phyloP scores from a whole-genome alignment of 2,888 invertebrate genomes.

The Mythimna vitellina region DNA sequence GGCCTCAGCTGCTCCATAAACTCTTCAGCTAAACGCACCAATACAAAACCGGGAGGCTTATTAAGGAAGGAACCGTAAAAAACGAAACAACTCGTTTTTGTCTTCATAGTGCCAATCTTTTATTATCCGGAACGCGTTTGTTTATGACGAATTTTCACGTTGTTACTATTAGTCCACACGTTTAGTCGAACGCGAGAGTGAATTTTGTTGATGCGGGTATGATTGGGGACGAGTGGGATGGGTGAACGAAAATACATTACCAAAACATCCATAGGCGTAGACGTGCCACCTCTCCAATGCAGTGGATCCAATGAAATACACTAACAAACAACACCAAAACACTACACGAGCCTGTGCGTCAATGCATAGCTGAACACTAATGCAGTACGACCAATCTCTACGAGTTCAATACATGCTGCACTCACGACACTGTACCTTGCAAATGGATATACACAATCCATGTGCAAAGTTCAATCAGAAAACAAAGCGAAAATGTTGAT shows the following conservation, averaged over 20 bases:
- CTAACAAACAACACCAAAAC: conserved; percentile 88
- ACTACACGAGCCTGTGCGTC: conserved; percentile 88
- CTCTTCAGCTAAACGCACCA: conserved; percentile 95
- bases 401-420: conserved; percentile 89
- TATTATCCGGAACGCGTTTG: conserved; percentile 78
- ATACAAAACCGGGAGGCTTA: conserved; percentile 87
- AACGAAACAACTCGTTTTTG: conserved; percentile 74
- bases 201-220: conserved; percentile 79
- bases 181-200: conserved; percentile 81
- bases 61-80: conserved; percentile 80
- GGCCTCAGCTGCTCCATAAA: conserved; percentile 98
- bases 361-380: conserved; percentile 89
- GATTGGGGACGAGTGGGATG: conserved; percentile 85
- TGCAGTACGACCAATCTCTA: conserved; percentile 89
- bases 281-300: conserved; percentile 90
- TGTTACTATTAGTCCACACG: conserved; percentile 86
- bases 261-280: conserved; percentile 87
- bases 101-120: conserved; percentile 90
- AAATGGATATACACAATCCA: conserved; percentile 85
- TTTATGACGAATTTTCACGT: conserved; percentile 76
- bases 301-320: conserved; percentile 87
- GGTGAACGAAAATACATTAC: conserved; percentile 88
- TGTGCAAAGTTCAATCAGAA: conserved; percentile 85
- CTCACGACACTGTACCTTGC: conserved; percentile 86
- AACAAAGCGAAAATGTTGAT: conserved; percentile 81